phyloP scores from a whole-genome alignment of 2,797 vertebrate genomes.

The Sphenodon punctatus region DNA sequence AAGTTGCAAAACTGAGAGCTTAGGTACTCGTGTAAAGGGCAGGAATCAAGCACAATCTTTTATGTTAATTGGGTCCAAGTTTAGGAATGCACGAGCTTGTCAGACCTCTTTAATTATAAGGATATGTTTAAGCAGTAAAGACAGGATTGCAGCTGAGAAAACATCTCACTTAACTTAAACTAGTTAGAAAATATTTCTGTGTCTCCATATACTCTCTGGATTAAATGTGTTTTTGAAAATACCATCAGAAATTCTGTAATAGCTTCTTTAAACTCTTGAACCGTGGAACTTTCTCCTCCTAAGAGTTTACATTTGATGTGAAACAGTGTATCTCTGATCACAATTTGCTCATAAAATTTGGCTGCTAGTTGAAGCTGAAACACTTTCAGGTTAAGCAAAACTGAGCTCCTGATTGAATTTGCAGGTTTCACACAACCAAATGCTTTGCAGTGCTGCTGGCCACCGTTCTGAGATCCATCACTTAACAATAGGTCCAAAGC shows the following conservation, averaged over 20 bases:
- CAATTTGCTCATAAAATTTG: neutral
- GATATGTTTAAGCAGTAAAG: conserved; percentile 48
- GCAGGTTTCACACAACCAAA: neutral
- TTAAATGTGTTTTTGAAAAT: conserved; percentile 27
- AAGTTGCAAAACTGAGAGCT: conserved; percentile 25
- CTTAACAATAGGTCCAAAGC: neutral
- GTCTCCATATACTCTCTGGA: conserved; percentile 18
- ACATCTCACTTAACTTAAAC: neutral
- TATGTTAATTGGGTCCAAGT: conserved; percentile 8
- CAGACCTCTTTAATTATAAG: conserved; percentile 44
- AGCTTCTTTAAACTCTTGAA: conserved; percentile 19
- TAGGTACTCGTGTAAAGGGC: neutral
- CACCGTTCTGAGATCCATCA: neutral
- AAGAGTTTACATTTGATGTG: neutral
- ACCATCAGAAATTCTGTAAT: conserved; percentile 25
- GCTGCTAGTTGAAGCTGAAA: neutral
- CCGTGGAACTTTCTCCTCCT: neutral
- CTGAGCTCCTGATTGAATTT: neutral
- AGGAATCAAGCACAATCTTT: neutral
- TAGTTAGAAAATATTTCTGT: neutral
- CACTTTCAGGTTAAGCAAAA: neutral
- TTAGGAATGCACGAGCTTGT: conserved; percentile 47
- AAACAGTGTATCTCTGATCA: neutral
- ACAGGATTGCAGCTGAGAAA: conserved; percentile 56
- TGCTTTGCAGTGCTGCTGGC: neutral